Base-by-base conservation (phyloP, 2,888 invertebrate species). In the Timandra comae region DNA sequence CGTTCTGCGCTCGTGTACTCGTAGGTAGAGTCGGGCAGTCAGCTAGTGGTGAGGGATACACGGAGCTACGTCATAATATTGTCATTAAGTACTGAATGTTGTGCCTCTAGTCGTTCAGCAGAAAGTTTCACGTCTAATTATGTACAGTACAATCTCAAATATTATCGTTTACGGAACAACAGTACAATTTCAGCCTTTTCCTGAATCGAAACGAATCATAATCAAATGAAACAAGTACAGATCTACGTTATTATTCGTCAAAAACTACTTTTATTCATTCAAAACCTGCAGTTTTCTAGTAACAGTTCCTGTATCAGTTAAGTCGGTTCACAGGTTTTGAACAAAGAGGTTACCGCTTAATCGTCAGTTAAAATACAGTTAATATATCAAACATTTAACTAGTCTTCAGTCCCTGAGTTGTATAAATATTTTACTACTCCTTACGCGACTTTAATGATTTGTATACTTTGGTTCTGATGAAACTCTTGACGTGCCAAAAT, bases 391-490 rank as follows among this genome's bases (percentile, higher is more conserved):
- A 85, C 84, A 79, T 82, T 84, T 85, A 85, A 70, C 81, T 82
- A 85, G 75, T 84, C 79, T 81, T 85, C 85, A 85, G 85, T 85
- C 85, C 84, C 81, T 79, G 82, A 67, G 72, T 80, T 82, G 76
- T 84, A 82, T 82, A 85, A 81, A 85, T 85, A 85, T 77, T 79
- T 81, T 76, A 82, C 84, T 85, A 85, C 82, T 70, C 77, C 82
- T 85, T 84, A 85, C 70, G 75, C 72, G 81, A 82, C 63, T 81
- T 84, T 82, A 80, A 81, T 82, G 82, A 81, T 84, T 84, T 84
- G 81, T 84, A 85, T 81, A 85, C 79, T 78, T 85, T 85, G 84
- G 85, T 85, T 85, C 84, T 82, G 82, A 81, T 82, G 82, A 80
- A 81, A 78, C 70, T 80, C 76, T 79, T 73, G 81, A 75, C 82